Evolutionary conservation across 2,888 invertebrate genomes (phyloP).

Genomic region (Onthophagus sagittarius): DNA sequence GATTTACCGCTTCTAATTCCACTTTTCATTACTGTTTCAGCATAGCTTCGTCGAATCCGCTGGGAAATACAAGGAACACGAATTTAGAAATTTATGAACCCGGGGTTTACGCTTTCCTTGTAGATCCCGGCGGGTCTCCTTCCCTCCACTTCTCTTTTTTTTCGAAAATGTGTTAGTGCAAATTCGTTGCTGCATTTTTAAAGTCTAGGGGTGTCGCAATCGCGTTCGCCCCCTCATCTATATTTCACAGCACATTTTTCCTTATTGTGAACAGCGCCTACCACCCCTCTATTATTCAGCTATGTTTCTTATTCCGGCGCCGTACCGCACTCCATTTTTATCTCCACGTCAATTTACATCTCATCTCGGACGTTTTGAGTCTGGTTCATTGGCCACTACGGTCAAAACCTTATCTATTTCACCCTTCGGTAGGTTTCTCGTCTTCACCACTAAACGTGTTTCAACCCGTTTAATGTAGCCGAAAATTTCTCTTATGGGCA

Average conservation of each 20-base stretch:
- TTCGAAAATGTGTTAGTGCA: slow-evolving; percentile 22
- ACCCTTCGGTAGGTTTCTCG: slow-evolving; percentile 23
- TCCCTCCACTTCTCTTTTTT: not conserved
- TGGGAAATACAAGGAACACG: slow-evolving; percentile 22
- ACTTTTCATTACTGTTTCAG: slow-evolving; percentile 22
- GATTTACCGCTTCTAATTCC: slow-evolving; percentile 13
- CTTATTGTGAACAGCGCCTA: slow-evolving; percentile 36
- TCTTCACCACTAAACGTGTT: not conserved
- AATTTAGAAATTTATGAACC: slow-evolving; percentile 23
- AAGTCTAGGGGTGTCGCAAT: slow-evolving; percentile 9
- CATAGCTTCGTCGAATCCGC: slow-evolving; percentile 15
- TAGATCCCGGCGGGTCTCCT: not conserved
- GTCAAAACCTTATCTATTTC: slow-evolving; percentile 30
- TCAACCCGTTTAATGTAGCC: slow-evolving; percentile 10
- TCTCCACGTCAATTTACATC: slow-evolving; percentile 37
- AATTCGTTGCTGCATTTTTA: slow-evolving; percentile 22
- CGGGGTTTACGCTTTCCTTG: slow-evolving; percentile 16
- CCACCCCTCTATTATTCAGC: slow-evolving; percentile 40
- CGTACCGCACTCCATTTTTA: slow-evolving; percentile 30
- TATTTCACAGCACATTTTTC: slow-evolving; percentile 32
- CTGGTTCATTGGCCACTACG: slow-evolving; percentile 30
- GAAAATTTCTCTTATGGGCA: not conserved
- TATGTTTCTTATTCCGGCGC: slow-evolving; percentile 27
- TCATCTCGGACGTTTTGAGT: slow-evolving; percentile 30
- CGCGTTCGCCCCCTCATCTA: slow-evolving; percentile 26